A percentile compares a stretch with the other conserved stretches of the same genome.
These are phyloP conservation scores for Reticulitermes speratus DNA, from an alignment of 1,140 invertebrate species.

Conservation along the genomic window DNA sequence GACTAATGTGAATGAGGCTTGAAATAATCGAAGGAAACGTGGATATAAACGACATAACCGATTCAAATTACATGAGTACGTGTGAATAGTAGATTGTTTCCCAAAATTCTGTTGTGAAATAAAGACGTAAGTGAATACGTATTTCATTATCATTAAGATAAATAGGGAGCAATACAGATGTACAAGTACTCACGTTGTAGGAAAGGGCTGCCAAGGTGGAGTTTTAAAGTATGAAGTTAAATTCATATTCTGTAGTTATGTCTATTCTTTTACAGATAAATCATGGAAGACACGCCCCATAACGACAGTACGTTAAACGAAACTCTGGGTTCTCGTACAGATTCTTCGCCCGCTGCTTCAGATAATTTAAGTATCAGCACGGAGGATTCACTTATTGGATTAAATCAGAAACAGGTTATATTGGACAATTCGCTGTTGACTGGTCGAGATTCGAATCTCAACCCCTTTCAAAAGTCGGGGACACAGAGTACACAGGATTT, in stretches of 20 bases:
- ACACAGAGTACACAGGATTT: not conserved
- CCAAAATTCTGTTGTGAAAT: not conserved
- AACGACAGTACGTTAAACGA: not conserved
- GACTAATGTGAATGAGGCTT: no score
- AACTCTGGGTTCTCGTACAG: not conserved
- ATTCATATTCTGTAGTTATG: no score
- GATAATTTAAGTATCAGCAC: not conserved
- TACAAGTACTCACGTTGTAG: no score
- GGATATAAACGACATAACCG: no score
- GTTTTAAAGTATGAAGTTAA: no score
- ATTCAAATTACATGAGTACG: no score
- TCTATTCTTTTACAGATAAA: not conserved
- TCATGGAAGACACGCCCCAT: not conserved
- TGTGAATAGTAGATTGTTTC: not conserved
- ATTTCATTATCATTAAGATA: no score
- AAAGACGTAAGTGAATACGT: not conserved
- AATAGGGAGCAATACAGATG: no score
- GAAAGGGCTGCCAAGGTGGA: no score
- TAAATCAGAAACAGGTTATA: not conserved
- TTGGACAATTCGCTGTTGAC: not conserved
- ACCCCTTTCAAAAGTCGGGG: not conserved
- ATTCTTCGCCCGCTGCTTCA: not conserved
- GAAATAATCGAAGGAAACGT: no score
- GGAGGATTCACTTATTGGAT: not conserved
- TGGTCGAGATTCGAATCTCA: not conserved